Evolutionary conservation across 2,113 vertebrate genomes (phyloP).

Genomic region (Hypocryptadius cinnamomeus): DNA sequence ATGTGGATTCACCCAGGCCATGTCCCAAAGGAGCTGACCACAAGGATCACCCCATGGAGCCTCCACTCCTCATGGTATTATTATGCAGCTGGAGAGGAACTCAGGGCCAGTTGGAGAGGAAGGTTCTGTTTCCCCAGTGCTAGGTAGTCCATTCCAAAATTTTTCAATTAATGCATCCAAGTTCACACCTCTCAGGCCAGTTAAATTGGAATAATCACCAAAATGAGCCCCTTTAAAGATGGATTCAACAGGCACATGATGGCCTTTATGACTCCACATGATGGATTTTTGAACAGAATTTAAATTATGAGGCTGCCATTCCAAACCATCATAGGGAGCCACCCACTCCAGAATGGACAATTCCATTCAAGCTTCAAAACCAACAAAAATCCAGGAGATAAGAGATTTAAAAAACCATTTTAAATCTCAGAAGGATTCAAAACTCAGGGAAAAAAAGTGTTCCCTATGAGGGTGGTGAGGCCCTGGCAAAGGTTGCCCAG

Average conservation of each 20-base stretch:
- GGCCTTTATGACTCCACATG: background rate
- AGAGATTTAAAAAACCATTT: background rate
- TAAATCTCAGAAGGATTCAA: background rate
- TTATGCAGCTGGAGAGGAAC: background rate
- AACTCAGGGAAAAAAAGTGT: background rate
- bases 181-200: background rate
- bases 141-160: background rate
- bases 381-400: background rate
- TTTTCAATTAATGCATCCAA: background rate
- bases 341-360: rapidly evolving
- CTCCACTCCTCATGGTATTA: too few species aligned
- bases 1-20: background rate
- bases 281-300: rapidly evolving
- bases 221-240: background rate
- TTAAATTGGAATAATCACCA: background rate
- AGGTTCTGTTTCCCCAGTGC: background rate
- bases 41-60: background rate
- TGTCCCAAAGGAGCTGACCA: background rate
- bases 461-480: rapidly evolving
- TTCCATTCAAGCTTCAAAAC: background rate
- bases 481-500: rapidly evolving
- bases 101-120: background rate
- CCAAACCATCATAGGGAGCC: background rate
- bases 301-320: background rate
- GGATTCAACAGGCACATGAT: background rate